Evolutionary conservation across 2,113 vertebrate species (phyloP).

Genomic region (Erinaceus europaeus): DNA sequence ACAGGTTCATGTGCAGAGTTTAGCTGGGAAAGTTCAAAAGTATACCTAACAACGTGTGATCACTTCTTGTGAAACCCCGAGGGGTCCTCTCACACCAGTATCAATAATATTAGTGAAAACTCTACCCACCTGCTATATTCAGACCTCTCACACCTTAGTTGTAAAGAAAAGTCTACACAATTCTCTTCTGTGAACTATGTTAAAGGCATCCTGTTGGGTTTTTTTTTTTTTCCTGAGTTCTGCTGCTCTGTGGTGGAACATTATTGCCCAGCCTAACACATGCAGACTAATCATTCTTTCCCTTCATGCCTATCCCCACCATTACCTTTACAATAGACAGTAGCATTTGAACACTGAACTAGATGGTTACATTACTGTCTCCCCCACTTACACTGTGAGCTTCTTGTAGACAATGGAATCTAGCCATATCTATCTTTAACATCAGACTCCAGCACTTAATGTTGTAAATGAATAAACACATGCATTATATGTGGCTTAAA

Average conservation of each 20-base stretch:
- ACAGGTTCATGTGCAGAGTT: background rate
- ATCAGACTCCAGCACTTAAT: background rate
- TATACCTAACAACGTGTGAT: conserved; percentile 16
- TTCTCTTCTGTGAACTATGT: conserved; percentile 35
- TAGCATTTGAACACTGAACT: conserved; percentile 20
- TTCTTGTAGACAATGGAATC: background rate
- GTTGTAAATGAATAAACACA: background rate
- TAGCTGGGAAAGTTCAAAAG: conserved; percentile 15
- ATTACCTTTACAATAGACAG: background rate
- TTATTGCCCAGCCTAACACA: background rate
- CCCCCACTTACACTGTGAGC: background rate
- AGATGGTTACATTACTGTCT: background rate
- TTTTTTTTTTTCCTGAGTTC: background rate
- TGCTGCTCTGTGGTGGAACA: background rate
- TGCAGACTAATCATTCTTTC: background rate
- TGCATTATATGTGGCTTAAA: background rate
- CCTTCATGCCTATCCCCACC: background rate
- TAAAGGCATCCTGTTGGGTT: background rate
- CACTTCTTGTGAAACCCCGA: conserved; percentile 10
- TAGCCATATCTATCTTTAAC: background rate
- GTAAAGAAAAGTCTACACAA: conserved; percentile 54
- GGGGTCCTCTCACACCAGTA: background rate
- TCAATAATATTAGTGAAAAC: conserved; percentile 1
- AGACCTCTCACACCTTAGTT: conserved; percentile 36
- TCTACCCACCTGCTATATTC: conserved; percentile 7